phyloP scores from a whole-genome alignment of 37 sponge, comb jelly and placozoan species.

The Diacarnus erythraeanus region DNA sequence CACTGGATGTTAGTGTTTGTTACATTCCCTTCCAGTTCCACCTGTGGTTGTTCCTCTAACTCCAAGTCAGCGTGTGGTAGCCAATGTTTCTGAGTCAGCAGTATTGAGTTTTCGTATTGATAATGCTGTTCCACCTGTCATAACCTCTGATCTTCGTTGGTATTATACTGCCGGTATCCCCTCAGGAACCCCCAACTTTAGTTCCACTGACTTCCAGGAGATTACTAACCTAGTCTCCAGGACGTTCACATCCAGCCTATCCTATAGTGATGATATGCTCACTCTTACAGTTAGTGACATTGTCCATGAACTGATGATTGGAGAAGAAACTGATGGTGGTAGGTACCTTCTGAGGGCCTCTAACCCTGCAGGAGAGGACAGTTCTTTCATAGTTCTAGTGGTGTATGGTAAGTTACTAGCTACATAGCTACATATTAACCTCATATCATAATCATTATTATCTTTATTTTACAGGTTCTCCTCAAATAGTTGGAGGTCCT shows the following conservation, averaged over 20 bases:
- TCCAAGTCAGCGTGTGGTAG: too few relatives aligned
- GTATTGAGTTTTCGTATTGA: too few relatives aligned
- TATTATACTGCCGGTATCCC: conserved; percentile 5
- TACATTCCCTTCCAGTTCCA: conserved; percentile 47
- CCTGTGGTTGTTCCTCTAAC: too few relatives aligned
- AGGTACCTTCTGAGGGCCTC: too few relatives aligned
- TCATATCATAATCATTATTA: neutral
- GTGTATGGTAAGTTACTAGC: too few relatives aligned
- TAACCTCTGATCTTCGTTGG: too few relatives aligned
- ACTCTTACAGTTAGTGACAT: conserved; percentile 34
- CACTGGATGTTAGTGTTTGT: conserved; percentile 25
- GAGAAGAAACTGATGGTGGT: conserved; percentile 54
- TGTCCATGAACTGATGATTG: neutral
- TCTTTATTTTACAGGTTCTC: too few relatives aligned
- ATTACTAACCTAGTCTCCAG: conserved; percentile 40
- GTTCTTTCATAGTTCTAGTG: too few relatives aligned
- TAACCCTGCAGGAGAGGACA: too few relatives aligned
- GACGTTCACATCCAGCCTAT: conserved; percentile 15
- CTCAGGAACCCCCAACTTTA: neutral
- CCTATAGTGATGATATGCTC: too few relatives aligned
- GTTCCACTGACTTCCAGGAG: conserved; percentile 1
- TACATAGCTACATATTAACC: neutral
- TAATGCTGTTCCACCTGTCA: too few relatives aligned
- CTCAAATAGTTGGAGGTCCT: conserved; percentile 31
- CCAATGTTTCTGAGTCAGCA: too few relatives aligned